These are phyloP conservation scores for Mus caroli DNA, from an alignment of 2,797 vertebrate genomes.

Conservation along the genomic window DNA sequence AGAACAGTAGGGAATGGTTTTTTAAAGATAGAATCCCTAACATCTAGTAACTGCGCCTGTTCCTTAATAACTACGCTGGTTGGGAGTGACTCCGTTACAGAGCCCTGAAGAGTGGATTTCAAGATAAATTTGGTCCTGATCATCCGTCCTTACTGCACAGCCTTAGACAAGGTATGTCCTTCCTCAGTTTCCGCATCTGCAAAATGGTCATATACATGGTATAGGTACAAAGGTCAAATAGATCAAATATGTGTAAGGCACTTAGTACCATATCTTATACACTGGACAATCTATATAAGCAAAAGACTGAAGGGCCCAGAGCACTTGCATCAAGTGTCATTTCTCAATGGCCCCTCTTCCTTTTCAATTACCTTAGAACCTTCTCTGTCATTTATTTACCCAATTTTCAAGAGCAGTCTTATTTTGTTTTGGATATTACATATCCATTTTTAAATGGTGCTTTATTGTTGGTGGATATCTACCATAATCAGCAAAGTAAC, in stretches of 20 bases:
- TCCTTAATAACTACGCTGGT: constrained; percentile 42
- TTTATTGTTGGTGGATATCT: constrained; percentile 20
- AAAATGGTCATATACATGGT: not conserved
- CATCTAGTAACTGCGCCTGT: not conserved
- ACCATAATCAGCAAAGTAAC: not conserved
- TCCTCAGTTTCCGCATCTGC: constrained; percentile 34
- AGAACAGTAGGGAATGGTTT: not conserved
- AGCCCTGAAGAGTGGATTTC: constrained; percentile 29
- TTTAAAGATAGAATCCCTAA: constrained; percentile 46
- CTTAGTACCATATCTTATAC: not conserved
- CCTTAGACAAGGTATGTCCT: constrained; percentile 33
- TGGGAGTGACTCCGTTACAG: not conserved
- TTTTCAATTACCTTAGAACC: not conserved
- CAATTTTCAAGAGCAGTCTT: constrained; percentile 31
- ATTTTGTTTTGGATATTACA: not conserved
- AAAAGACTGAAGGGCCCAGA: not conserved
- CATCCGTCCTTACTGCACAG: constrained; percentile 39
- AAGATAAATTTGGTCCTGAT: constrained; percentile 43
- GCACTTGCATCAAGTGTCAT: not conserved
- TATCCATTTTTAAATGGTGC: constrained; percentile 12
- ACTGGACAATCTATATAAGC: not conserved
- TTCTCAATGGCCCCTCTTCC: not conserved
- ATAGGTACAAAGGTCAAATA: not conserved
- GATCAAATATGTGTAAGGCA: not conserved
- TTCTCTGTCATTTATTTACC: constrained; percentile 46